Evolutionary conservation across 2,113 vertebrate genomes (phyloP).

Genomic region (Delphinus delphis): DNA sequence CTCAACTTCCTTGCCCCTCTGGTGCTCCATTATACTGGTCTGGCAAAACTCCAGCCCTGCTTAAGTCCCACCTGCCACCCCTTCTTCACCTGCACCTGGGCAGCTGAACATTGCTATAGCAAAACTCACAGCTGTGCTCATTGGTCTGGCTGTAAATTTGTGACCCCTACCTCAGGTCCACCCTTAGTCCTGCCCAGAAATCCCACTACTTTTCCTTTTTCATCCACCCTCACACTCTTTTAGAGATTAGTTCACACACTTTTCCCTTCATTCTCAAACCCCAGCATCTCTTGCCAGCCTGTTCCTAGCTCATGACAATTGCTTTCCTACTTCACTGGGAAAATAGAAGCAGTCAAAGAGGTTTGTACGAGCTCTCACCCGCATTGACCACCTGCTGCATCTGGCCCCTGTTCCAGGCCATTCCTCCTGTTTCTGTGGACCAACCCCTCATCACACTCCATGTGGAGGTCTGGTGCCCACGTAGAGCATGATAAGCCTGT

Average conservation of each 20-base stretch:
- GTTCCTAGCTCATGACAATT: not conserved
- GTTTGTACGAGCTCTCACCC: fast-evolving
- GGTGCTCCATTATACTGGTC: no score
- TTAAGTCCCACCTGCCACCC: not conserved
- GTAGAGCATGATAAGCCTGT: not conserved
- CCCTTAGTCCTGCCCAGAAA: not conserved
- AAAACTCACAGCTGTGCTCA: not conserved
- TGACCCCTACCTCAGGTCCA: not conserved
- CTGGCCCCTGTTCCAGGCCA: not conserved
- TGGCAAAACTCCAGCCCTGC: not conserved
- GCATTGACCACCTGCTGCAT: fast-evolving
- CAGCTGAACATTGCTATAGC: not conserved
- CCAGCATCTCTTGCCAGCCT: not conserved
- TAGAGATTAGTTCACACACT: not conserved
- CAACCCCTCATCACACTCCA: not conserved
- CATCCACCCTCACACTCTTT: not conserved
- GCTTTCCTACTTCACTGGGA: not conserved
- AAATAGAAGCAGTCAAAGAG: not conserved
- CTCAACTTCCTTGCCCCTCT: not conserved
- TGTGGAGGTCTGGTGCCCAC: not conserved
- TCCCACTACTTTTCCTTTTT: not conserved
- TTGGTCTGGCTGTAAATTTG: not conserved
- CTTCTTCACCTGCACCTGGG: not conserved
- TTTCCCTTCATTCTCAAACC: not conserved
- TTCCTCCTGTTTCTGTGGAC: not conserved